phyloP scores from a whole-genome alignment of 2,888 invertebrate genomes.

The Tridacna crocea region DNA sequence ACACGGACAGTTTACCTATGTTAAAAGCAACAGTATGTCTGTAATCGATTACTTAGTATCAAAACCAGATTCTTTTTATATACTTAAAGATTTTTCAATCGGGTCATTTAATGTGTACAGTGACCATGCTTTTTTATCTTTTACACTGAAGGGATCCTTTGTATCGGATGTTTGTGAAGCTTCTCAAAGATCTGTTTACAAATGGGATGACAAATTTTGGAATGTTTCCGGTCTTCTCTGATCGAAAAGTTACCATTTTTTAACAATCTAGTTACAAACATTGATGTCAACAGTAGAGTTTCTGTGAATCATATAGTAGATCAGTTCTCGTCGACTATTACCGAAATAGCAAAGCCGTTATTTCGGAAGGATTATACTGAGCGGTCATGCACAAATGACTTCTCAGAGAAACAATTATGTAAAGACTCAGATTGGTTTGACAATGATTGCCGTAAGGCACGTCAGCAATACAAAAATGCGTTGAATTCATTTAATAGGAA shows the following conservation, averaged over 20 bases:
- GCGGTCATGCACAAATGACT: background rate
- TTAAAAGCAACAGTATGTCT: too few species aligned
- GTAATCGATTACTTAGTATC: conserved; percentile 3
- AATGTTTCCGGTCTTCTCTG: conserved; percentile 10
- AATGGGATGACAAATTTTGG: background rate
- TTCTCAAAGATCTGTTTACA: background rate
- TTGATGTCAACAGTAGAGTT: conserved; percentile 1
- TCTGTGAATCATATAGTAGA: conserved; percentile 4
- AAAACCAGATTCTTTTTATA: background rate
- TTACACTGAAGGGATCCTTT: background rate
- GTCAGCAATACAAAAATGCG: background rate
- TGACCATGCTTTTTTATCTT: background rate
- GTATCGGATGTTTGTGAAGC: background rate
- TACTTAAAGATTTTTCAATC: background rate
- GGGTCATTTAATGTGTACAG: background rate
- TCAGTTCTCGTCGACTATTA: background rate
- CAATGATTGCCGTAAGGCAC: conserved; percentile 15
- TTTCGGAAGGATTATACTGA: background rate
- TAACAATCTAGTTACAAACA: background rate
- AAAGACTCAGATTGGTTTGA: conserved; percentile 17
- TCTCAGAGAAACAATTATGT: background rate
- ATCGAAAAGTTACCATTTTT: conserved; percentile 21
- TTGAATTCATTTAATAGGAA: background rate
- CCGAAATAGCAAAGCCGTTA: conserved; percentile 12
- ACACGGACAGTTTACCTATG: background rate